Evolutionary conservation across 2,888 invertebrate genomes (phyloP), one percentile per base, ranked within the genome.

Genomic region (Emmelina monodactyla): DNA sequence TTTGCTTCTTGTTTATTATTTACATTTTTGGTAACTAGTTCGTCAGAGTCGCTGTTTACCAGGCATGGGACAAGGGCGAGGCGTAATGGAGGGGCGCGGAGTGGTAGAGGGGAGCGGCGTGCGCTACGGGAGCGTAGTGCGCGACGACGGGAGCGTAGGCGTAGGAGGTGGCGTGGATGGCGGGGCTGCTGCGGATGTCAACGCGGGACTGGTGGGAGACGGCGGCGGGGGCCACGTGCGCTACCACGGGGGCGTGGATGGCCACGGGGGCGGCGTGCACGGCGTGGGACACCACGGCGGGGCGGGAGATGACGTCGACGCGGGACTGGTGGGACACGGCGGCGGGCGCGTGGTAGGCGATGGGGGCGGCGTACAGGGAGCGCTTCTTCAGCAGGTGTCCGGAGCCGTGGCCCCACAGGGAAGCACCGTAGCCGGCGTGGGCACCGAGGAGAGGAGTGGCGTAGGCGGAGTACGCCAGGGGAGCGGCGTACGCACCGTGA

Each of bases 131-230:
- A 16, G 40, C 45, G 46, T 57, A 51, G 33, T 47, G 42, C 14
- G 51, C 47, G 46, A 56, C 46, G 13, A 47, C 49, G 29, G 53
- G 36, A 35, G 60, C 55, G 36, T 48, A 59, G 53, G 28, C 32
- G 25, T 29, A 41, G 37, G 45, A 57, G 22, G 57, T 38, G 32
- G 60, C 51, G 33, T 70, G 56, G 5, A 62, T 45, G n/a, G 63
- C 60, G 38, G 59, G 60, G 44, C 58, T 62, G 43, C 52, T 43
- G 49, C 55, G 62, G 25, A 61, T 55, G 40, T 75, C 70, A 3
- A 70, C 62, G 35, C 81, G 76, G 49, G 83, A 82, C 51, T 82
- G 82, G 49, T 56, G 65, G 40, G 55, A 72, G 16, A 67, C 56
- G 15, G 69, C 70, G 11, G 68, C 53, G 22, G 67, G 59, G 53